Conservation (phyloP, 2,888 invertebrate species). For the Athalia cordata region DNA sequence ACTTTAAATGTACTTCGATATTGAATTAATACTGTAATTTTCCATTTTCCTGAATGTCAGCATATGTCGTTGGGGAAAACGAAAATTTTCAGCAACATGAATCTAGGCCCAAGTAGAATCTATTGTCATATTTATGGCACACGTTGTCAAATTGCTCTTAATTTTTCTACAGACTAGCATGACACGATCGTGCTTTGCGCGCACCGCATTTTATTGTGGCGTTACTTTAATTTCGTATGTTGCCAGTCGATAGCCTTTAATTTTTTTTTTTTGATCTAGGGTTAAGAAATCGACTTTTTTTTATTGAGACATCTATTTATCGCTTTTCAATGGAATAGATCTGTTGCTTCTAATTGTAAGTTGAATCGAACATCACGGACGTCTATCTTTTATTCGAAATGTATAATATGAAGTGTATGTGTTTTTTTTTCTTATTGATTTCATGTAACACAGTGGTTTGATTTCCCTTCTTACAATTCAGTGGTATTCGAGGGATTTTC, state of each 20-base stretch:
- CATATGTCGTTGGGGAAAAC: neutral
- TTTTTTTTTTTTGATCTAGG: too few relatives aligned
- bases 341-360: too few relatives aligned
- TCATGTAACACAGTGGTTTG: neutral
- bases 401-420: too few relatives aligned
- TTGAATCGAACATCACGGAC: too few relatives aligned
- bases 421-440: neutral
- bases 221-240: too few relatives aligned
- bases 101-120: slow-evolving; percentile 10
- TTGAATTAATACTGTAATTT: slow-evolving; percentile 10
- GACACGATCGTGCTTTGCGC: too few relatives aligned
- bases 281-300: too few relatives aligned
- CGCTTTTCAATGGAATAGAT: too few relatives aligned
- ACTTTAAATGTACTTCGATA: neutral
- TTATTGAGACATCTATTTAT: too few relatives aligned
- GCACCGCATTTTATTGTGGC: too few relatives aligned
- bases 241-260: too few relatives aligned
- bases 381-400: too few relatives aligned
- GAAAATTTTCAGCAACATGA: neutral
- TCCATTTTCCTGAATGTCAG: neutral
- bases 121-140: neutral
- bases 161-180: neutral
- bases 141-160: neutral
- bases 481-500: neutral
- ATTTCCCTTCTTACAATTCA: neutral